Percentiles rank a stretch among this genome's conserved stretches.
These are phyloP conservation scores for Diogma glabrata DNA, from an alignment of 2,888 invertebrate species.

Conservation along the genomic window DNA sequence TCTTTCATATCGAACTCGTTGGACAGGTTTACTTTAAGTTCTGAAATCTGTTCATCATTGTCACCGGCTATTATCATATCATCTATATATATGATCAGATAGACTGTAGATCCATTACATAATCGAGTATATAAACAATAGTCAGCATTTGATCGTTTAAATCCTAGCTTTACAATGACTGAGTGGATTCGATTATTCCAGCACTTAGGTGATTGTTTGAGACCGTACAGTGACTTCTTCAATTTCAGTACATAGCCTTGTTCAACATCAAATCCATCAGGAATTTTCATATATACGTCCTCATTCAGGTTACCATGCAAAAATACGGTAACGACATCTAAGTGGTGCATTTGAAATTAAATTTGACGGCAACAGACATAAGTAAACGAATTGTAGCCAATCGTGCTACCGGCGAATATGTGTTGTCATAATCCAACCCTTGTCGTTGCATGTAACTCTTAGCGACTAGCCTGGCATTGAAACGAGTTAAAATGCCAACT, in stretches of 20 bases:
- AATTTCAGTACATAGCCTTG: neutral
- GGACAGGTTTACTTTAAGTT: too few species aligned
- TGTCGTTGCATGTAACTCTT: neutral
- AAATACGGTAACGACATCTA: conserved; percentile 12
- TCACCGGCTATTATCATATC: neutral
- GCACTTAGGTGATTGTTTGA: neutral
- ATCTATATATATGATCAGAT: neutral
- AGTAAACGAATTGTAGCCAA: neutral
- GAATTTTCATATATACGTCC: conserved; percentile 17
- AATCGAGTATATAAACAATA: neutral
- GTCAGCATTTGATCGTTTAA: neutral
- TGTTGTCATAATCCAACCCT: neutral
- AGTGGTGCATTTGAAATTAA: conserved; percentile 4
- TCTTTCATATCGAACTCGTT: too few species aligned
- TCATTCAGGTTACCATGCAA: conserved; percentile 20
- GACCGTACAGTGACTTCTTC: conserved; percentile 9
- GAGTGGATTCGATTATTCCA: conserved; percentile 6
- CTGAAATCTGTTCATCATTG: too few species aligned
- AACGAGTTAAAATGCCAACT: neutral
- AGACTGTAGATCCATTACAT: neutral
- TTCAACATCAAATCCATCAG: conserved; percentile 16
- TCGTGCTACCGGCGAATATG: neutral
- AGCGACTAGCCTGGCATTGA: too few species aligned
- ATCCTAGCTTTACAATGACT: neutral
- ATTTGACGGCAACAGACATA: neutral